phyloP scores from a whole-genome alignment of 2,797 vertebrate genomes.

The Coracias cyanogaster region DNA sequence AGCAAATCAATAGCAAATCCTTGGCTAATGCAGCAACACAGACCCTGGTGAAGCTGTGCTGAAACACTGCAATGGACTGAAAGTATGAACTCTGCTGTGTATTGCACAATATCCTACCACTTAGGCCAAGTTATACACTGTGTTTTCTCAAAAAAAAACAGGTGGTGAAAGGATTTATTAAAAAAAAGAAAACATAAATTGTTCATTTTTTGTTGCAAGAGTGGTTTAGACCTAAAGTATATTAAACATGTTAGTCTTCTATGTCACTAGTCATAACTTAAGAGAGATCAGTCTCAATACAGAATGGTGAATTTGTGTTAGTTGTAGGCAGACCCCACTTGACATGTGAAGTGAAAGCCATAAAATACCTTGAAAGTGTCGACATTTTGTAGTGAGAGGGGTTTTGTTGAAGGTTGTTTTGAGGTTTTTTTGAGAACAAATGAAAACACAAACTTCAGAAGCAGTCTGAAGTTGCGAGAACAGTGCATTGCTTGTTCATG shows the following conservation, averaged over 20 bases:
- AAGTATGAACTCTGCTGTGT: slow-evolving; percentile 29
- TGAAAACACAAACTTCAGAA: neutral
- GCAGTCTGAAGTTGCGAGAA: too few relatives aligned
- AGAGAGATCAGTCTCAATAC: neutral
- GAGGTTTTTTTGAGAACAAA: neutral
- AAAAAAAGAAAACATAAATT: neutral
- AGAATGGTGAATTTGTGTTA: neutral
- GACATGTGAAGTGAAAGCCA: neutral
- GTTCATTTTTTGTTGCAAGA: neutral
- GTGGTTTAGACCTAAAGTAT: neutral
- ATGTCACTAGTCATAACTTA: neutral
- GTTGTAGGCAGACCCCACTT: neutral
- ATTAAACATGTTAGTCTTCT: neutral
- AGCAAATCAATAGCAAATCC: neutral
- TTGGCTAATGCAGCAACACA: slow-evolving; percentile 11
- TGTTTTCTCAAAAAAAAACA: neutral
- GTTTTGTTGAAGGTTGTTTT: neutral
- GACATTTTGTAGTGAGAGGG: neutral
- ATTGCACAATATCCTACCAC: slow-evolving; percentile 36
- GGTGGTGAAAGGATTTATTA: slow-evolving; percentile 13
- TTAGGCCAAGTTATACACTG: neutral
- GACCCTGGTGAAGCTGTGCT: neutral
- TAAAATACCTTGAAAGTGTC: neutral
- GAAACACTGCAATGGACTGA: neutral
- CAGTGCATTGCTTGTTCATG: slow-evolving; percentile 14